Evolutionary conservation across 2,113 vertebrate species (phyloP), one percentile per base, ranked within the genome.

Genomic region (Austrofundulus limnaeus): DNA sequence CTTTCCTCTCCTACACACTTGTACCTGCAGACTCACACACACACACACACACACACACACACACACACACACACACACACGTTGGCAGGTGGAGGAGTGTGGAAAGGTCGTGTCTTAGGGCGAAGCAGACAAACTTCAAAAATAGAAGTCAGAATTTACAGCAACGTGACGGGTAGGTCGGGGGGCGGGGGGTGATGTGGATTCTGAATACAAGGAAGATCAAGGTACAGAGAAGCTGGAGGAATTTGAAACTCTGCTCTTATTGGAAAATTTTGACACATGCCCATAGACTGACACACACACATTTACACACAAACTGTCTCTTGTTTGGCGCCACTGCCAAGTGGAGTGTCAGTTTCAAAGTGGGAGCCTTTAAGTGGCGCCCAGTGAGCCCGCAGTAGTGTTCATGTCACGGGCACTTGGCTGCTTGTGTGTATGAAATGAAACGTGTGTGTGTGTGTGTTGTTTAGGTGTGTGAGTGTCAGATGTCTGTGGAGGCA

Each of bases 291-390:
- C 28, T 34, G 14, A 31, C 39, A 64, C 50, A 34, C 47, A 59
- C 58, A 52, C 71, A 68, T 39, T 49, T 67, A 51, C 72, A 75
- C 67, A 62, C 59, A 49, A 70, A 43, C 60, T 37, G 72, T 61
- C 72, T 82, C 85, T 85, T 86, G 76, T 79, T 80, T 69, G 79
- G 75, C 43, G 69, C 61, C 49, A 67, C 66, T 77, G 80, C 85
- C 84, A 85, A 85, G 63, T 72, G 58, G 64, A 87, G 88, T 89
- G 85, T 88, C 86, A 77, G 67, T 88, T 85, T 89, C 86, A 88
- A 88, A 90, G 88, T 82, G 75, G 74, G 82, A 75, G 75, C 77
- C 80, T 85, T 82, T 83, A 87, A 89, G 82, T 80, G 85, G 85
- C 75, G 74, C 81, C 86, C 70, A 77, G 79, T 77, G 81, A 84